Percentiles rank a stretch among this genome's conserved stretches.
Evolutionary conservation across 2,888 invertebrate species (phyloP).

Genomic region (Onchidella celtica): DNA sequence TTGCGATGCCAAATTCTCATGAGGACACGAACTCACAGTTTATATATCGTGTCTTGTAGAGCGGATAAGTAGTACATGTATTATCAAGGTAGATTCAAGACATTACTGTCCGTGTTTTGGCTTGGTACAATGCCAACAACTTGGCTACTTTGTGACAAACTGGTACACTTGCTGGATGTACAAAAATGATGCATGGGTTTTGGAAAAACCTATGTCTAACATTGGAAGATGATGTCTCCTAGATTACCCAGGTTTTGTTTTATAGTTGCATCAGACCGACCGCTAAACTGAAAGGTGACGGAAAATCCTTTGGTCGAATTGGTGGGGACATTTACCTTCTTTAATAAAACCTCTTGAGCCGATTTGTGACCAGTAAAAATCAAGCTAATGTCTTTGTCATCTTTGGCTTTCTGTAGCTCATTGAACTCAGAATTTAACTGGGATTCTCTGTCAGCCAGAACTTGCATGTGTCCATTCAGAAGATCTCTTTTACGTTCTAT

Average conservation of each 20-base stretch:
- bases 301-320: constrained; percentile 69
- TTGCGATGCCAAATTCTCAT: no score
- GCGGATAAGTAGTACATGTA: no score
- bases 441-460: constrained; percentile 62
- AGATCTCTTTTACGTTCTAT: constrained; percentile 68
- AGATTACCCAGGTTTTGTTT: constrained; percentile 65
- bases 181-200: no score
- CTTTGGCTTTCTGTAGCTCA: constrained; percentile 64
- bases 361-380: constrained; percentile 72
- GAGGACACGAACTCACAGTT: no score
- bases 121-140: no score
- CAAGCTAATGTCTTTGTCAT: constrained; percentile 67
- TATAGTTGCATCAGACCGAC: constrained; percentile 66
- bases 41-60: no score
- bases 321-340: constrained; percentile 66
- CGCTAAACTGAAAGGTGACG: constrained; percentile 72
- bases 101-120: no score
- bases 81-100: no score
- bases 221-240: constrained; percentile 66
- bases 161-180: no score
- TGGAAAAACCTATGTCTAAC: constrained; percentile 30
- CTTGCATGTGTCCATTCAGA: constrained; percentile 67
- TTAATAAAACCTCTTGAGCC: constrained; percentile 63
- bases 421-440: constrained; percentile 62
- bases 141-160: no score